Evolutionary conservation across 2,888 invertebrate genomes (phyloP).

Genomic region (Perizoma flavofasciatum): DNA sequence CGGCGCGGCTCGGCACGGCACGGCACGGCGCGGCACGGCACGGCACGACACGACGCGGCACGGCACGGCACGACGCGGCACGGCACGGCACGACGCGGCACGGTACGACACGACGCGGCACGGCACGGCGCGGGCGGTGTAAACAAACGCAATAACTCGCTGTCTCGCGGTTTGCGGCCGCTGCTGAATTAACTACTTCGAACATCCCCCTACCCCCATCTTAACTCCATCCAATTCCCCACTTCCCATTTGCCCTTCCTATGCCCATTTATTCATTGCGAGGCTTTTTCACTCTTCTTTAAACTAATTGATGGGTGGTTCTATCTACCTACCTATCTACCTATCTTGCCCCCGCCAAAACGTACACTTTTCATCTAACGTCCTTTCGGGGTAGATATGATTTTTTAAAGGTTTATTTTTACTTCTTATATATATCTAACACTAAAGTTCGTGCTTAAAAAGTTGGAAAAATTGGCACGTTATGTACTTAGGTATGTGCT

Average conservation of each 20-base stretch:
- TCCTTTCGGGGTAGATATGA: too few species aligned
- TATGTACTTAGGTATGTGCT: too few species aligned
- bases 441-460: too few species aligned
- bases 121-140: constrained; percentile 9
- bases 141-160: constrained; percentile 34
- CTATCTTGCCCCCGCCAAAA: too few species aligned
- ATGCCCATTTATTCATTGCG: constrained; percentile 29
- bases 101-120: not conserved
- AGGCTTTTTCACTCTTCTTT: constrained; percentile 34
- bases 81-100: too few species aligned
- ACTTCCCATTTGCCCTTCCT: constrained; percentile 15
- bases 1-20: too few species aligned
- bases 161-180: constrained; percentile 29
- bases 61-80: not conserved
- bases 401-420: too few species aligned
- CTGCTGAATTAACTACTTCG: constrained; percentile 34
- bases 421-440: too few species aligned
- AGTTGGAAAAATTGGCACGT: too few species aligned
- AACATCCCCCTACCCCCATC: constrained; percentile 19
- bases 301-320: constrained; percentile 31
- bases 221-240: not conserved
- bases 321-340: too few species aligned
- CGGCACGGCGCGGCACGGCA: not conserved
- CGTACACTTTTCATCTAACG: constrained; percentile 8
- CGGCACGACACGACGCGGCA: too few species aligned